Conservation (phyloP, 2,888 invertebrate genomes). For the Dryocosmus kuriphilus region DNA sequence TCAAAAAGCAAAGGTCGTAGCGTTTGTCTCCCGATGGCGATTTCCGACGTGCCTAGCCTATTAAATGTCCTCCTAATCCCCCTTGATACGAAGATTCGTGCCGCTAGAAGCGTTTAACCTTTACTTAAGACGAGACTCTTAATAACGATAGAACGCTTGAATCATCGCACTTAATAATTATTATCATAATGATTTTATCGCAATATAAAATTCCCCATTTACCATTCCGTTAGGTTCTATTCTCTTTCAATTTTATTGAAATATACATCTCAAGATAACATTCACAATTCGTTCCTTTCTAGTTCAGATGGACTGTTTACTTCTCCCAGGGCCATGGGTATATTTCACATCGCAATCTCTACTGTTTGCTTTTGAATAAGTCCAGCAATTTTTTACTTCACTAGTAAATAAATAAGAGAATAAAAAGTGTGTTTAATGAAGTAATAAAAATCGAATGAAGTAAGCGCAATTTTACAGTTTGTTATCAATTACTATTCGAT, state of each 20-base stretch:
- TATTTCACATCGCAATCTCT: not conserved
- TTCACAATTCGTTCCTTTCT: slow-evolving; percentile 17
- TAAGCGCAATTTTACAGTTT: not conserved
- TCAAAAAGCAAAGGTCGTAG: slow-evolving; percentile 61
- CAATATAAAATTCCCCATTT: slow-evolving; percentile 8
- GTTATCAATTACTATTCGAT: not conserved
- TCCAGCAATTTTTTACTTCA: not conserved
- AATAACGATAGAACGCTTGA: slow-evolving; percentile 16
- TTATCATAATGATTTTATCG: slow-evolving; percentile 33
- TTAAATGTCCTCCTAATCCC: slow-evolving; percentile 52
- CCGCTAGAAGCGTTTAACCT: slow-evolving; percentile 43
- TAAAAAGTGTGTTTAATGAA: not conserved
- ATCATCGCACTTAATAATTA: slow-evolving; percentile 33
- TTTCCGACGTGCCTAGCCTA: slow-evolving; percentile 66
- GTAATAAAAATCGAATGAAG: not conserved
- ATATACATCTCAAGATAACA: slow-evolving; percentile 9
- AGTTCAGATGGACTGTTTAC: slow-evolving; percentile 2
- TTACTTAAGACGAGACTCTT: slow-evolving; percentile 16
- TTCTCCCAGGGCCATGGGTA: not conserved
- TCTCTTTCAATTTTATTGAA: slow-evolving; percentile 3
- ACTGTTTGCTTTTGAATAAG: not conserved
- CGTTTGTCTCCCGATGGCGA: slow-evolving; percentile 61
- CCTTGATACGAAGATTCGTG: slow-evolving; percentile 54
- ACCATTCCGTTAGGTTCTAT: slow-evolving; percentile 23
- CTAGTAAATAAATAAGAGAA: not conserved